Base-by-base conservation (phyloP, 1,140 invertebrate species). In the Drosophila prosaltans region DNA sequence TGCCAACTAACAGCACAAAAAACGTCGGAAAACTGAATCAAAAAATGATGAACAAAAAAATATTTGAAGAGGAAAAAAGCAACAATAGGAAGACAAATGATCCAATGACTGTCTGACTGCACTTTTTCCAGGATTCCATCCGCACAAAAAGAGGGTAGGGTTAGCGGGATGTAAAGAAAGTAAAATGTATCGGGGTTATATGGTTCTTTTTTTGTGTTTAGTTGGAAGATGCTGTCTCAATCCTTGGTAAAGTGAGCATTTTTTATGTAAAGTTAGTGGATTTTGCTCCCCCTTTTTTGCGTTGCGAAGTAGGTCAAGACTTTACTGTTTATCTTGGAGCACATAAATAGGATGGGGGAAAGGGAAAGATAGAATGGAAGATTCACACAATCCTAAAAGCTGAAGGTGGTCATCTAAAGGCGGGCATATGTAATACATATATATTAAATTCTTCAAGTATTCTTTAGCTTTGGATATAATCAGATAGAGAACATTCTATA, bases 51-150 rank as follows among this genome's bases (percentile, higher is more conserved):
- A 51, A 16, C 16, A 16, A 74, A 74, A 68, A 68, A 55, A 68
- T 36, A 36, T 36, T 36, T 36, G 32, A 36, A 36, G 32, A 36
- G 32, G 67, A 66, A 77, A 80, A 78, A 69, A 76, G 66, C 84
- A 89, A 88, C 84, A 88, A 83, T 89, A 73, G 80, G 72, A 86
- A 88, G 82, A 86, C 82, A 86, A 86, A 86, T 86, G 82, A 86
- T 86, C 80, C 83, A 86, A 86, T 83, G 82, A 80, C 83, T 88
- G 83, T 82, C 83, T 83, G 75, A 88, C 82, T 86, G 82, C 82
- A 86, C 83, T 86, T 88, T 88, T 68, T 61, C 79, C 54, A 10
- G 1, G 10, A 28, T 10, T 39, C 4, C 10, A 30, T 16, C 1
- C 2, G 61, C 7, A 43, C 43, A 66, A 28, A 57, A 54, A 43